Evolutionary conservation across 2,888 invertebrate genomes (phyloP), one percentile per base, ranked within the genome.

Genomic region (Glaucopsyche alexis): DNA sequence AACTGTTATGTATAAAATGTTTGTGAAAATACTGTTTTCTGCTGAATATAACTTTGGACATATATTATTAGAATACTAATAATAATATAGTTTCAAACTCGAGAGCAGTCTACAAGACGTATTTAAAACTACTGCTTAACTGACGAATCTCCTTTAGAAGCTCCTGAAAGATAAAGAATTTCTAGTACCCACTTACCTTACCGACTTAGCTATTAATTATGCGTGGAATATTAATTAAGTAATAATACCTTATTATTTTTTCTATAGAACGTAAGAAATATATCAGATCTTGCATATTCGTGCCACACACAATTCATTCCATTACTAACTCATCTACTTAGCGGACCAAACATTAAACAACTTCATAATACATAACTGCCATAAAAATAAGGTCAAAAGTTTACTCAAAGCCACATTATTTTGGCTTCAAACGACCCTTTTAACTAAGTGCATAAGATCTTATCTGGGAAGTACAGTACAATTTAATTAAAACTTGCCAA

Each of bases 261-360:
- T 8, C 9, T 55, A 19, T 9, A n/a, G n/a, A n/a, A n/a, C n/a
- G n/a, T n/a, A n/a, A n/a, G n/a, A n/a, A 16, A 29, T 60, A 19
- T 19, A 47, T 13, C 13, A 29, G 19, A 16, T 11, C 11, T 45
- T 67, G 7, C 67, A 67, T 38, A 16, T n/a, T 9, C 19, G 67
- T 67, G 47, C 29, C 49, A 69, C 47, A 16, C 13, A 7, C 16
- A 45, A 49, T 14, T 69, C 49, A 69, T 69, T 69, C 47, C 69
- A 69, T 49, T 49, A 69, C 47, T 69, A 69, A 69, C 29, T 69
- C 69, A 69, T 69, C 45, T 38, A 29, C 14, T 45, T 69, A 69
- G 69, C 3, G 69, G 69, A 69, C 69, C 69, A 69, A 69, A n/a
- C n/a, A n/a, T n/a, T n/a, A n/a, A n/a, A 65, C n/a, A 14, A 45